phyloP scores from a whole-genome alignment of 2,113 vertebrate species.

The Barbus barbus region DNA sequence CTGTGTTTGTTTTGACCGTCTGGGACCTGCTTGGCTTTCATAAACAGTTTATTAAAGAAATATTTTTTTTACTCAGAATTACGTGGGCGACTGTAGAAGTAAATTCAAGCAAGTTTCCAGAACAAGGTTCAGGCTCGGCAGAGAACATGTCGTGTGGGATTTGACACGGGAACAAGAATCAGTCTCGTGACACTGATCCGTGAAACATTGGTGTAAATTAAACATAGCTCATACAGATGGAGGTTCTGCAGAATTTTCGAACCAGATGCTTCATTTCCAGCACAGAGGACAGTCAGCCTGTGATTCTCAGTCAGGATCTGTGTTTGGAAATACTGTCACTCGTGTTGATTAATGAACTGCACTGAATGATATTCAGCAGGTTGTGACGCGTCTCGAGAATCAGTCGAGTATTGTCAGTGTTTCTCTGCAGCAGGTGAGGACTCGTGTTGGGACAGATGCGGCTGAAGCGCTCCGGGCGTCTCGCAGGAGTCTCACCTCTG shows the following conservation, averaged over 20 bases:
- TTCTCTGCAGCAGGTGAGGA: neutral
- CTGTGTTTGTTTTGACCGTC: conserved; percentile 44
- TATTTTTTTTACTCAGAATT: neutral
- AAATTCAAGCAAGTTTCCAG: neutral
- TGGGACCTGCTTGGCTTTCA: neutral
- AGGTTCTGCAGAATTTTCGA: too few relatives aligned
- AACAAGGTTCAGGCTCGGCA: neutral
- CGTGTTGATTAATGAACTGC: too few relatives aligned
- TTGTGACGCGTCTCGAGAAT: neutral
- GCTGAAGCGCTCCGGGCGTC: neutral
- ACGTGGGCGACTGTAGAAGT: neutral
- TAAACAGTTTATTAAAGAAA: conserved; percentile 22
- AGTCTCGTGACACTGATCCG: neutral
- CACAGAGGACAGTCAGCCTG: neutral
- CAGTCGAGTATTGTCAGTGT: too few relatives aligned
- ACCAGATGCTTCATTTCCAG: neutral
- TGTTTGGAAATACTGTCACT: neutral
- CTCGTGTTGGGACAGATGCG: neutral
- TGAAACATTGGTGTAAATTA: neutral
- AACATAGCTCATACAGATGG: too few relatives aligned
- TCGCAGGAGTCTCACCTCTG: neutral
- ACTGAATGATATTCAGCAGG: neutral
- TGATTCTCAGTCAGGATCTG: neutral
- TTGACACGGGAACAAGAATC: neutral
- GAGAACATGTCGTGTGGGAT: neutral